Percentiles rank a stretch among this genome's conserved stretches.
phyloP scores from a whole-genome alignment of 2,113 vertebrate species.

The Tetrax tetrax region DNA sequence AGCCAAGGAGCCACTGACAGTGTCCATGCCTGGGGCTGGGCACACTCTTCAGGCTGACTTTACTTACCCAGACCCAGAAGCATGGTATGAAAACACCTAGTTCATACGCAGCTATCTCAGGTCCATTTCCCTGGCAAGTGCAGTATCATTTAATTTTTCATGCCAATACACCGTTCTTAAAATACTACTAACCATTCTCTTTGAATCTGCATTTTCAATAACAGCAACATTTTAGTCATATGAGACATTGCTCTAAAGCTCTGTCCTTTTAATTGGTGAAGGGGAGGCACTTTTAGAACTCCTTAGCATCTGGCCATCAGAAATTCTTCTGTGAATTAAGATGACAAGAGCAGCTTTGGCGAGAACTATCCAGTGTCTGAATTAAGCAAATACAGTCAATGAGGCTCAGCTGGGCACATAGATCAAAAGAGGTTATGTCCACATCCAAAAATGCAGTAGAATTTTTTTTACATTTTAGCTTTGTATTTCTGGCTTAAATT shows the following conservation, averaged over 20 bases:
- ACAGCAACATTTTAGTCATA: not conserved
- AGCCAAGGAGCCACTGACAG: not conserved
- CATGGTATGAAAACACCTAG: not conserved
- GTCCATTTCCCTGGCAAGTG: not conserved
- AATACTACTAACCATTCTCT: not conserved
- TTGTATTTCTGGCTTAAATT: not conserved
- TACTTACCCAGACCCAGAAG: not conserved
- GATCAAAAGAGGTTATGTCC: not conserved
- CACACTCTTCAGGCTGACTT: not conserved
- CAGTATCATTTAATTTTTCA: not conserved
- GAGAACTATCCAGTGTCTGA: not conserved
- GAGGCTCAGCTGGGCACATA: not conserved
- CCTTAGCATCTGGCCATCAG: conserved; percentile 6
- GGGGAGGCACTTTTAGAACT: not conserved
- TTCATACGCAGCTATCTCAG: not conserved
- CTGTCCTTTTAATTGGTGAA: not conserved
- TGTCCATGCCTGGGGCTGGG: accelerated
- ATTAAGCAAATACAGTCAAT: not conserved
- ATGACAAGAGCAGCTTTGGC: not conserved
- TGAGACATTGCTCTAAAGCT: not conserved
- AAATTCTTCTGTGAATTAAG: not conserved
- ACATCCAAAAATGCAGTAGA: not conserved
- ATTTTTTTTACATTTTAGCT: not conserved
- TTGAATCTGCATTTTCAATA: not conserved
- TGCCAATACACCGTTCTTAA: not conserved